These are phyloP conservation scores for Philhelius pedissequus DNA, from an alignment of 2,888 invertebrate genomes.

Conservation along the genomic window DNA sequence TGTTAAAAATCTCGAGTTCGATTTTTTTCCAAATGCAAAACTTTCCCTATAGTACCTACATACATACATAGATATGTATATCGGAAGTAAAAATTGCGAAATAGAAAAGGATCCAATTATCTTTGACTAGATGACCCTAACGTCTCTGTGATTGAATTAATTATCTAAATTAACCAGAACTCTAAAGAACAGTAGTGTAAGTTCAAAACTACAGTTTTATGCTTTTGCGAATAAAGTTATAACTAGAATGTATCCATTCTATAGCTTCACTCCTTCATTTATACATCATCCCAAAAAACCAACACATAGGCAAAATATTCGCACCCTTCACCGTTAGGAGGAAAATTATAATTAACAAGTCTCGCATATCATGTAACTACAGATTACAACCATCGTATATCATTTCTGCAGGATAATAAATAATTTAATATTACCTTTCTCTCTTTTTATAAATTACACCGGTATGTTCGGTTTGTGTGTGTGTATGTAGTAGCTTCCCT, in stretches of 20 bases:
- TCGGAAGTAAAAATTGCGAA: too few relatives aligned
- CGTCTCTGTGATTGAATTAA: too few relatives aligned
- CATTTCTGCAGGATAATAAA: slow-evolving; percentile 61
- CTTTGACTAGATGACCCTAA: too few relatives aligned
- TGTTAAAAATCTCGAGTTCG: too few relatives aligned
- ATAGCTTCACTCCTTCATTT: neutral
- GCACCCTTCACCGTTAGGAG: neutral
- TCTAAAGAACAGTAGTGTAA: too few relatives aligned
- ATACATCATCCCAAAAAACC: neutral
- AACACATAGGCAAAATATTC: neutral
- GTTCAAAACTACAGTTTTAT: too few relatives aligned
- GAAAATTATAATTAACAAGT: slow-evolving; percentile 57
- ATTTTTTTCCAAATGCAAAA: too few relatives aligned
- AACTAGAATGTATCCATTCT: neutral
- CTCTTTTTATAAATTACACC: slow-evolving; percentile 23
- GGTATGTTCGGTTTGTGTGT: neutral
- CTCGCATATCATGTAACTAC: slow-evolving; percentile 64
- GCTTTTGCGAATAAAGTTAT: too few relatives aligned
- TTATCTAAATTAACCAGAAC: too few relatives aligned
- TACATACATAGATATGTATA: too few relatives aligned
- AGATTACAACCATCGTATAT: slow-evolving; percentile 63
- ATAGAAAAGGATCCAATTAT: too few relatives aligned
- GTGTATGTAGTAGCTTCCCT: neutral
- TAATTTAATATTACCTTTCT: slow-evolving; percentile 36
- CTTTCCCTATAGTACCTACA: too few relatives aligned